phyloP scores from a whole-genome alignment of 2,797 vertebrate genomes.

The Todus mexicanus region DNA sequence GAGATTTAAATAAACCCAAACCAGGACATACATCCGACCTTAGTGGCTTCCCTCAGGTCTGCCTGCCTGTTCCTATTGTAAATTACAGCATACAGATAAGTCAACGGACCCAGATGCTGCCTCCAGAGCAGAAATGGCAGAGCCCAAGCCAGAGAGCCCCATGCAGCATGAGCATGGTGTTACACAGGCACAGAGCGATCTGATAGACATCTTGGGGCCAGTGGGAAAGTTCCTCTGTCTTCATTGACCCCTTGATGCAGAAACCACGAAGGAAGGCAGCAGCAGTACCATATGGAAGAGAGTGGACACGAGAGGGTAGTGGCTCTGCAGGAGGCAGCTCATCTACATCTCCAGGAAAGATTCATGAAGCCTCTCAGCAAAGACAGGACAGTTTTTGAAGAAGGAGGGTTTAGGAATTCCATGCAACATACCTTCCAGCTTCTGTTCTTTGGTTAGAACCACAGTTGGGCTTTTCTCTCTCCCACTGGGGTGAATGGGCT shows the following conservation, averaged over 20 bases:
- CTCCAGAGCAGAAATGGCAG: background rate
- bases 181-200: background rate
- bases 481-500: background rate
- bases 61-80: background rate
- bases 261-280: background rate
- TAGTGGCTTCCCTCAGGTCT: background rate
- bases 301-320: background rate
- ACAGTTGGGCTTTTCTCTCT: background rate
- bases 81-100: background rate
- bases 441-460: background rate
- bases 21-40: background rate
- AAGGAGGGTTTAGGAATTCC: background rate
- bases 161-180: background rate
- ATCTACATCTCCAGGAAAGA: background rate
- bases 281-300: background rate
- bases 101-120: background rate
- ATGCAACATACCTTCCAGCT: background rate
- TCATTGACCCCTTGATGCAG: fast-evolving
- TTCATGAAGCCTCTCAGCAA: background rate
- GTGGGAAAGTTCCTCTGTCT: background rate
- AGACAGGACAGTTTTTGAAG: background rate
- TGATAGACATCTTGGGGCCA: background rate
- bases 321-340: background rate
- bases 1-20: background rate
- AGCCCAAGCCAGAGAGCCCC: background rate